These are phyloP conservation scores for Benthochromis sp. DNA, from an alignment of 2,113 vertebrate species.

Conservation along the genomic window DNA sequence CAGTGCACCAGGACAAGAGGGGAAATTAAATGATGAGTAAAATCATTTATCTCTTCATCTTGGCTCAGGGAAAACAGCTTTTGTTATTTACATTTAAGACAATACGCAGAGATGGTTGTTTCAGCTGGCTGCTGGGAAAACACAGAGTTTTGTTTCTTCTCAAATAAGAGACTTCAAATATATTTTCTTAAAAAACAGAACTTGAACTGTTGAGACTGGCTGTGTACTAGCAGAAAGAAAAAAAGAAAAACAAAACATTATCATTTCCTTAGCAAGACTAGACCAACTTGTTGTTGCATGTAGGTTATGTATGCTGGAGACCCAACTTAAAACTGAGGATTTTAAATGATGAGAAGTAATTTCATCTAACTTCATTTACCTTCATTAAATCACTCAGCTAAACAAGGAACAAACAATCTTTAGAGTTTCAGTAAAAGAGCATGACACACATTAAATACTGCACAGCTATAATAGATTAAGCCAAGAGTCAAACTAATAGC, in stretches of 20 bases:
- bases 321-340: neutral
- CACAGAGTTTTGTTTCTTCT: neutral
- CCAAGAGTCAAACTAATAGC: neutral
- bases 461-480: neutral
- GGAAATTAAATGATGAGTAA: constrained; percentile 28
- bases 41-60: constrained; percentile 18
- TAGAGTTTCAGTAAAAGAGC: neutral
- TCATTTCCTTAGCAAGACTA: neutral
- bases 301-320: neutral
- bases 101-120: neutral
- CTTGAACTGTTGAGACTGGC: neutral
- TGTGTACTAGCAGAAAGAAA: neutral
- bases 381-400: neutral
- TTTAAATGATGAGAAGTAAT: neutral
- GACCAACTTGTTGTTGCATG: neutral
- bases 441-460: neutral
- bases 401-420: neutral
- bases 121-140: constrained; percentile 6
- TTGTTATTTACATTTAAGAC: constrained; percentile 3
- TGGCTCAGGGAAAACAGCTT: neutral
- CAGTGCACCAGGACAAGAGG: constrained; percentile 16
- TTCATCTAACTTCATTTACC: neutral
- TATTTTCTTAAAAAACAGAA: neutral
- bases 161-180: neutral
- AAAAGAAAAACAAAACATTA: neutral